Evolutionary conservation across 2,888 invertebrate genomes (phyloP).

Genomic region (Drosophila quinaria): DNA sequence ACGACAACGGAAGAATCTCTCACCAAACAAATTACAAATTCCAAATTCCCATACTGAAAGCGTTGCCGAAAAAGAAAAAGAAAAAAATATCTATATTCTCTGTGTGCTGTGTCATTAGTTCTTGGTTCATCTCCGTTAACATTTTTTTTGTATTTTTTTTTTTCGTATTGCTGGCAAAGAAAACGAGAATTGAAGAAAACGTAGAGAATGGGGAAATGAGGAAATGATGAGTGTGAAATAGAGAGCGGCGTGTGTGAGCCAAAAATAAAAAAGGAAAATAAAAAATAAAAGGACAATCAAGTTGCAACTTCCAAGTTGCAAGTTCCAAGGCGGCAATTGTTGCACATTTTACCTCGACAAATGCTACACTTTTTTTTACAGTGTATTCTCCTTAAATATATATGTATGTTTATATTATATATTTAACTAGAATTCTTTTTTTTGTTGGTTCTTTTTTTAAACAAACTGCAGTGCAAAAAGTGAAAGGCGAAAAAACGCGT

Average conservation of each 20-base stretch:
- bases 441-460: conserved; percentile 7
- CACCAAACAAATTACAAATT: conserved; percentile 12
- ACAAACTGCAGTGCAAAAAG: conserved; percentile 61
- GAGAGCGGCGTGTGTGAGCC: conserved; percentile 30
- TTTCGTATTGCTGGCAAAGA: conserved; percentile 4
- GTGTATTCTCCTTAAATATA: conserved; percentile 24
- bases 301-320: conserved; percentile 34
- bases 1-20: conserved; percentile 26
- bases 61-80: conserved; percentile 36
- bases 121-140: conserved; percentile 8
- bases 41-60: conserved; percentile 36
- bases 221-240: conserved; percentile 27
- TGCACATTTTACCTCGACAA: conserved; percentile 52
- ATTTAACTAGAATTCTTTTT: background rate
- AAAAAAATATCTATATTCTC: conserved; percentile 7
- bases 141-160: conserved; percentile 30
- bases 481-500: conserved; percentile 66
- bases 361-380: conserved; percentile 43
- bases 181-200: conserved; percentile 17
- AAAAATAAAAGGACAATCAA: conserved; percentile 9
- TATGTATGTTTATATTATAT: conserved; percentile 2
- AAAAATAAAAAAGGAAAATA: background rate
- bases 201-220: conserved; percentile 11
- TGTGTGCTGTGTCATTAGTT: conserved; percentile 42
- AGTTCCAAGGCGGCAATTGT: conserved; percentile 68